Evolutionary conservation across 2,797 vertebrate genomes (phyloP).

Genomic region (Gastrophryne carolinensis): DNA sequence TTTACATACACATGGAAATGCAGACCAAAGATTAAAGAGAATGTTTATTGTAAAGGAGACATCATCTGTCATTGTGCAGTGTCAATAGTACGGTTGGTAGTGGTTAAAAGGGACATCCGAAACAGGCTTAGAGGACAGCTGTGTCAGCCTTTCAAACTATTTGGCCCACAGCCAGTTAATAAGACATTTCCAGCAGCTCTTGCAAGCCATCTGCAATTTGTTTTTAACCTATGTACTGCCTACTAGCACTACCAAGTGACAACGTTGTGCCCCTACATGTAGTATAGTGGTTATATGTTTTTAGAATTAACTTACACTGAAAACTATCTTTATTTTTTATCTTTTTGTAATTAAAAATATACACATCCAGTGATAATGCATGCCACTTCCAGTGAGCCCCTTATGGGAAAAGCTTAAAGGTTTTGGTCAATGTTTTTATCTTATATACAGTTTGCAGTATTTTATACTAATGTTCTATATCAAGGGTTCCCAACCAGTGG

Average conservation of each 20-base stretch:
- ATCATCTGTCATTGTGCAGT: neutral
- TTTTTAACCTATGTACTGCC: neutral
- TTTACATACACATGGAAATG: neutral
- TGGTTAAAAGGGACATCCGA: slow-evolving; percentile 3
- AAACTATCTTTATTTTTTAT: too few relatives aligned
- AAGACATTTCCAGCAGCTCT: neutral
- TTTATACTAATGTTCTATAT: too few relatives aligned
- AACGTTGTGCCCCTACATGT: neutral
- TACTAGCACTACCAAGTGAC: neutral
- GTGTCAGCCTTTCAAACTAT: slow-evolving; percentile 14
- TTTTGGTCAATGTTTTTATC: too few relatives aligned
- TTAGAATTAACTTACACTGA: too few relatives aligned
- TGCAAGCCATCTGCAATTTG: neutral
- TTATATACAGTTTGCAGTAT: too few relatives aligned
- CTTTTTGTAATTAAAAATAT: too few relatives aligned
- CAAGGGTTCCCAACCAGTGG: too few relatives aligned
- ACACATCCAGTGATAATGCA: too few relatives aligned
- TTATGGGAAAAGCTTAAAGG: too few relatives aligned
- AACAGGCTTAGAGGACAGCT: slow-evolving; percentile 18
- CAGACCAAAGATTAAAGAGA: neutral
- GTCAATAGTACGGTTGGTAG: neutral
- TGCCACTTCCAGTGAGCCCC: too few relatives aligned
- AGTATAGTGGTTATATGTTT: too few relatives aligned
- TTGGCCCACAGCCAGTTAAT: neutral
- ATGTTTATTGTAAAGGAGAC: slow-evolving; percentile 18